Evolutionary conservation across 30 jellyfish, hydroid and myxozoan genomes (phyloP), one percentile per base, ranked within the genome.

Genomic region (Aurelia aurita complex sp. Pacific): DNA sequence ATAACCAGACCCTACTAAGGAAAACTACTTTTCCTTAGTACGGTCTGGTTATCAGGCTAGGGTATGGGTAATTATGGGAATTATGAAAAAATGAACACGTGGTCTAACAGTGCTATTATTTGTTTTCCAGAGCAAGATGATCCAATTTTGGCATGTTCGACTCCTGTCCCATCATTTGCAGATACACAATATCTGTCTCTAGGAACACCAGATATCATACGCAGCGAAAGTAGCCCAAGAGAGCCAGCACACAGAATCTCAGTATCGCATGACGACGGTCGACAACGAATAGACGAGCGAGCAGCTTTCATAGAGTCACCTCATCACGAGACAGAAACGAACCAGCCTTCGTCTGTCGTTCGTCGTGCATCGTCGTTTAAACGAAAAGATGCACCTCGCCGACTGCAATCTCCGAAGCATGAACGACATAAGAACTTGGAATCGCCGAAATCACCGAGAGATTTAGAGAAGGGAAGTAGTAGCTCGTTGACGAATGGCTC

Each of bases 131-230:
- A 55, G 6, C 73, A 79, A 64, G 86, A 75, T 74, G 77, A 67
- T 52, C 88, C 94, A 23, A 74, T 76, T 38, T 67, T 76, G 43
- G 86, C 87, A 19, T 64, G 87, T 52, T 74, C 87, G 62, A 74
- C 86, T 4, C 94, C 90, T 33, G 90, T 81, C 8, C 83, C 90
- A 35, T n/a, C 60, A 10, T 46, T 73, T 51, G 36, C 83, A 6
- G 90, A 85, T 61, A 74, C 94, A 52, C 94, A 85, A 42, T 85
- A 85, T 66, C 88, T 85, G 2, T 85, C 94, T 19, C 89, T 85
- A 29, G 88, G 94, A 10, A 71, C 79, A 64, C 94, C 94, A 14
- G 90, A 76, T 46, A 67, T 62, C 35, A 57, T 66, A 13, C 50
- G 77, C 12, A 76, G 65, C 2, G 78, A 77, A 16, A 68, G 51